Percentiles rank a stretch among this genome's conserved stretches.
phyloP scores from a whole-genome alignment of 2,888 invertebrate species.

The Drosophila trichaetosa region DNA sequence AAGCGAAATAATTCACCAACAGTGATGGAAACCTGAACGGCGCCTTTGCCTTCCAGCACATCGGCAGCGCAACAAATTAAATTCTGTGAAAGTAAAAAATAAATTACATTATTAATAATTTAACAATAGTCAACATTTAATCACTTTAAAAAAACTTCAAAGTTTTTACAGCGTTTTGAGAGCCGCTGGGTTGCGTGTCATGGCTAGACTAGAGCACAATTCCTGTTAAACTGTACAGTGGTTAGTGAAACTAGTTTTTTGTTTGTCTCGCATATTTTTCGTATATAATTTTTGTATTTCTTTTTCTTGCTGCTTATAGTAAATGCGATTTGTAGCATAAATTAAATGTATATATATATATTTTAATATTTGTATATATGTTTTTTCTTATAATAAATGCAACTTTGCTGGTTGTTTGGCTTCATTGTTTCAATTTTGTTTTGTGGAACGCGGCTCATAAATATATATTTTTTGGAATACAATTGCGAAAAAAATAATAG shows the following conservation, averaged over 20 bases:
- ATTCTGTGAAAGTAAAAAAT: slow-evolving; percentile 86
- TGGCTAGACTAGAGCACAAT: slow-evolving; percentile 18
- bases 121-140: not conserved
- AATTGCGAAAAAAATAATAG: not conserved
- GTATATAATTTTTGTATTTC: slow-evolving; percentile 49
- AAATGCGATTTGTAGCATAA: slow-evolving; percentile 60
- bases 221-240: slow-evolving; percentile 32
- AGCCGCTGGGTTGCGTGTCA: slow-evolving; percentile 28
- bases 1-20: slow-evolving; percentile 93
- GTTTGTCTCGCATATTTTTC: slow-evolving; percentile 19
- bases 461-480: slow-evolving; percentile 8
- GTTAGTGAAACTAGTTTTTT: slow-evolving; percentile 26
- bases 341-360: not conserved
- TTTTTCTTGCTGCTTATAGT: slow-evolving; percentile 58
- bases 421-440: slow-evolving; percentile 19
- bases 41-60: slow-evolving; percentile 95
- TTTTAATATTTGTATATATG: slow-evolving; percentile 1
- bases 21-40: slow-evolving; percentile 94
- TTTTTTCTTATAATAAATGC: slow-evolving; percentile 49
- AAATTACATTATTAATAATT: slow-evolving; percentile 36
- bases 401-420: slow-evolving; percentile 55
- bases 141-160: slow-evolving; percentile 7
- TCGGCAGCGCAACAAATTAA: slow-evolving; percentile 96
- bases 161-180: slow-evolving; percentile 28
- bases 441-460: slow-evolving; percentile 33